Evolutionary conservation across 2,888 invertebrate species (phyloP).

Genomic region (Drosophila ochracea): DNA sequence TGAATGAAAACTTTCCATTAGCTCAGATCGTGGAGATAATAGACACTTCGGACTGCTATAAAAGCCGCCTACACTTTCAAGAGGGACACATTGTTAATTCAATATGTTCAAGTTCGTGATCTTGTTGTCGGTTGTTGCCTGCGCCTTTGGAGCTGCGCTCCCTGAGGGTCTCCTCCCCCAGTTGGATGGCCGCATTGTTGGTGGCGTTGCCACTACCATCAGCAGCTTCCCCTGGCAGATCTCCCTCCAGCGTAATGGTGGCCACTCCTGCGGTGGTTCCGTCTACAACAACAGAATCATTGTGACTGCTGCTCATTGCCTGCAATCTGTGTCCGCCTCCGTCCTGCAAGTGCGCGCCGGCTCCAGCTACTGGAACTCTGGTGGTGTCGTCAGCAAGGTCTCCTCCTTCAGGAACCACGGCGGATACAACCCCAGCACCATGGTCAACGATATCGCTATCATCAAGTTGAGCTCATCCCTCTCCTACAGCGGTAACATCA

Average conservation of each 20-base stretch:
- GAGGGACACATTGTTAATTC: constrained; percentile 32
- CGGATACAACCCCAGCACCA: constrained; percentile 84
- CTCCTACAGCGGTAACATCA: constrained; percentile 83
- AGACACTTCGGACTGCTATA: constrained; percentile 32
- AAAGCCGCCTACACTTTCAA: constrained; percentile 10
- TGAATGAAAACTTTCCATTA: constrained; percentile 34
- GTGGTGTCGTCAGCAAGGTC: constrained; percentile 57
- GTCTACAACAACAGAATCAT: constrained; percentile 85
- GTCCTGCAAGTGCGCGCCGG: constrained; percentile 86
- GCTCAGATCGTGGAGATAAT: constrained; percentile 8
- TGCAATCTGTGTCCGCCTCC: constrained; percentile 64
- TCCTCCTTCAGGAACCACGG: constrained; percentile 83
- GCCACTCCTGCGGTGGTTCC: constrained; percentile 87
- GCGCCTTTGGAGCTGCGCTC: constrained; percentile 63
- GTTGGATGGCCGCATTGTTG: constrained; percentile 79
- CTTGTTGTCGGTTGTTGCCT: constrained; percentile 58
- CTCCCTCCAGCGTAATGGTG: constrained; percentile 80
- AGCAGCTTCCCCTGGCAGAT: constrained; percentile 73
- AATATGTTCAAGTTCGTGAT: constrained; percentile 75
- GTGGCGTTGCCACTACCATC: constrained; percentile 70
- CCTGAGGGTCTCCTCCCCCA: constrained; percentile 72
- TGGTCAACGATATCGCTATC: constrained; percentile 87
- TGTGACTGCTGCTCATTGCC: constrained; percentile 88
- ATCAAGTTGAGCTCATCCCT: constrained; percentile 86
- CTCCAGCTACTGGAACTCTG: constrained; percentile 84